Evolutionary conservation across 2,113 vertebrate genomes (phyloP), one percentile per base, ranked within the genome.

Genomic region (Ardeotis arabs): DNA sequence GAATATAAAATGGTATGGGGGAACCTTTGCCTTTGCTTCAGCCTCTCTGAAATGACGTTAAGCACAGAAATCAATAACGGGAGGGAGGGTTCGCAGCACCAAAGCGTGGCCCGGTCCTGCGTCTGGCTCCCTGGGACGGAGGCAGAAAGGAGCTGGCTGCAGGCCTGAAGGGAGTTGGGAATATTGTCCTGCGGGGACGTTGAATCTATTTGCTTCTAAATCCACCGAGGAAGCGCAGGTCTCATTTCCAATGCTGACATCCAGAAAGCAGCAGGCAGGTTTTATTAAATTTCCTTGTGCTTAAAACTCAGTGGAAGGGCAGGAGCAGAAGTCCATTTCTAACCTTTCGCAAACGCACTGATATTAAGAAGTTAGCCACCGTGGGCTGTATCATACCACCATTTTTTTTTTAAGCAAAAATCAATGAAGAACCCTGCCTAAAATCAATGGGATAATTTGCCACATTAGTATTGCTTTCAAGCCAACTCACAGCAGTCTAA

Each of bases 391-490:
- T 94, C 63, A 27, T 83, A 4, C 8, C 6, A 39, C 63, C 68
- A 21, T 87, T 79, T 93, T 93, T 81, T 88, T 31, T 81, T 88
- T 31, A 93, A 76, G 77, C 21, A 94, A 58, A 94, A 96, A 96
- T 97, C 94, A 63, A 92, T 91, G 89, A 69, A 95, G 96, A 96
- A 89, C 95, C 95, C 91, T 93, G 93, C 95, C 94, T 95, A 95
- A 97, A 97, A 96, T 94, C 96, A 89, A 87, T 94, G 94, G 86
- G 66, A 87, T 95, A 89, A 95, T 89, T 92, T 92, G 58, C 91
- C 84, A 87, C 94, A 89, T 96, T 96, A 96, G 80, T 69, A 76
- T 93, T 82, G 92, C 90, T 96, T 84, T 96, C 6, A 8, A 87
- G 89, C 73, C 75, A 64, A 84, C 58, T 89, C 91, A 76, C 95